Conservation (phyloP, 1,140 invertebrate species). For the Epicauta chinensis region DNA sequence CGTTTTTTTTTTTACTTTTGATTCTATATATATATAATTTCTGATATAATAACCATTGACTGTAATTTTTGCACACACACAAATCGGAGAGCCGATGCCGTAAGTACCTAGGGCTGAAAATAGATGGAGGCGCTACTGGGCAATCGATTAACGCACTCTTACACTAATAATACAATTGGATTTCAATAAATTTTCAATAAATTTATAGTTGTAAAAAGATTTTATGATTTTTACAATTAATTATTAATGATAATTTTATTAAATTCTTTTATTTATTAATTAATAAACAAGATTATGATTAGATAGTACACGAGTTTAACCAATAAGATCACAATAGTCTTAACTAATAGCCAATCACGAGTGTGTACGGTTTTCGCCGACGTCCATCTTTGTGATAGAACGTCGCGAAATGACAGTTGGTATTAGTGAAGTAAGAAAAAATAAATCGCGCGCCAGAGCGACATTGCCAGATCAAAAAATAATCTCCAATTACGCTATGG, state of each 20-base stretch:
- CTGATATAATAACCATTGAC: constrained; percentile 9
- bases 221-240: not conserved
- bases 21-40: too few relatives aligned
- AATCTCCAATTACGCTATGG: too few relatives aligned
- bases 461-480: too few relatives aligned
- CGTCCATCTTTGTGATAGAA: not conserved
- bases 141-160: not conserved
- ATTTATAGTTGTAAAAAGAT: not conserved
- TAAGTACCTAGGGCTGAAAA: constrained; percentile 45
- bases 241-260: too few relatives aligned
- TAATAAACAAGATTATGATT: not conserved
- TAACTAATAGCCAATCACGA: not conserved
- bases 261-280: not conserved
- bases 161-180: not conserved
- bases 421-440: too few relatives aligned
- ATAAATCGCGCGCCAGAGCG: too few relatives aligned
- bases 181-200: not conserved
- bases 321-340: not conserved
- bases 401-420: too few relatives aligned
- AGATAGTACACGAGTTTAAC: not conserved
- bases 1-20: constrained; percentile 14
- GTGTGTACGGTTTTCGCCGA: not conserved
- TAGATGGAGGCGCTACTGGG: constrained; percentile 38
- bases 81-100: constrained; percentile 38
- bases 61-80: constrained; percentile 35